phyloP scores from a whole-genome alignment of 2,113 vertebrate species.

The Nematolebias whitei region DNA sequence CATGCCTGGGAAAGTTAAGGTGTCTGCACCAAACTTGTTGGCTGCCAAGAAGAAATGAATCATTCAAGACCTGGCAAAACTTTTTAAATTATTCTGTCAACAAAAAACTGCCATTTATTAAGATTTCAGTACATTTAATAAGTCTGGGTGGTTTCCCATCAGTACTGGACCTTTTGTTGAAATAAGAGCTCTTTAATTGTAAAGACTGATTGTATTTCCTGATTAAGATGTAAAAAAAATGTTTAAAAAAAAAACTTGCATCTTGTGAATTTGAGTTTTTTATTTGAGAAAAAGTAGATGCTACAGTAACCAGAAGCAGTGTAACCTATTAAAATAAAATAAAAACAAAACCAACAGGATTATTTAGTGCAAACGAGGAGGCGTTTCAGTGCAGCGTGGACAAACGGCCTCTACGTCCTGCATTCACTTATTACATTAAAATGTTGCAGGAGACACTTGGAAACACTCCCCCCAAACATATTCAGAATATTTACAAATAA shows the following conservation, averaged over 20 bases:
- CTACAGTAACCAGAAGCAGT: constrained; percentile 10
- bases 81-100: no score
- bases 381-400: constrained; percentile 62
- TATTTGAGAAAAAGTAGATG: constrained; percentile 51
- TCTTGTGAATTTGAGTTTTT: constrained; percentile 8
- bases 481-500: constrained; percentile 73
- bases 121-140: no score
- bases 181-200: constrained; percentile 28
- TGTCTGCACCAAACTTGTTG: constrained; percentile 94
- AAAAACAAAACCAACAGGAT: constrained; percentile 37
- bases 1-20: constrained; percentile 97
- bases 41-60: constrained; percentile 90
- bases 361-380: constrained; percentile 70
- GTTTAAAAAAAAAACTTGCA: constrained; percentile 25
- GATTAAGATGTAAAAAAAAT: constrained; percentile 5
- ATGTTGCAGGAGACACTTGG: constrained; percentile 39
- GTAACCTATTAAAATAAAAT: neutral
- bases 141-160: neutral
- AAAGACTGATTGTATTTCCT: constrained; percentile 33
- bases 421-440: constrained; percentile 27
- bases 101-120: no score
- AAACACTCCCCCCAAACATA: constrained; percentile 75
- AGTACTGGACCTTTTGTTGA: neutral
- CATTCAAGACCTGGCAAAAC: neutral
- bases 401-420: constrained; percentile 23